phyloP scores from a whole-genome alignment of 2,888 invertebrate species.

The Orthosia incerta region DNA sequence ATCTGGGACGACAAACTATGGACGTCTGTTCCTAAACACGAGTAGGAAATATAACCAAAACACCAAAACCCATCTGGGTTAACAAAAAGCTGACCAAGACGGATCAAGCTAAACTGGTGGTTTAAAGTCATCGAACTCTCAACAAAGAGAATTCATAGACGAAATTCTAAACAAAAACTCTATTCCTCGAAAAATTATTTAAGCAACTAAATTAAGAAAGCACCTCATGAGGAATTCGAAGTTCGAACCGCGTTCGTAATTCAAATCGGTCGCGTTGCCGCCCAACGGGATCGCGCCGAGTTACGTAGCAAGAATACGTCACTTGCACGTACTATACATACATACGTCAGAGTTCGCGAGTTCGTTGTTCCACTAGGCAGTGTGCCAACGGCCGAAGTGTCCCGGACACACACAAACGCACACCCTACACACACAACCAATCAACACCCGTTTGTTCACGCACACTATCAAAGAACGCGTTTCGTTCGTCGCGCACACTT shows the following conservation, averaged over 20 bases:
- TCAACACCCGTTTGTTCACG: slow-evolving; percentile 68
- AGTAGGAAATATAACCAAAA: slow-evolving; percentile 57
- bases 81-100: slow-evolving; percentile 44
- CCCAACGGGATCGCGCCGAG: slow-evolving; percentile 77
- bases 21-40: slow-evolving; percentile 69
- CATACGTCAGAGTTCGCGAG: slow-evolving; percentile 84
- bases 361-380: slow-evolving; percentile 90
- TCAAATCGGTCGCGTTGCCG: slow-evolving; percentile 73
- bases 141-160: slow-evolving; percentile 75
- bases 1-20: slow-evolving; percentile 64
- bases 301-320: slow-evolving; percentile 79
- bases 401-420: slow-evolving; percentile 74
- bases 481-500: slow-evolving; percentile 70
- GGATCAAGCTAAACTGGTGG: slow-evolving; percentile 66
- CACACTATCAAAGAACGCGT: slow-evolving; percentile 68
- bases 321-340: slow-evolving; percentile 77
- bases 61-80: slow-evolving; percentile 54
- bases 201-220: slow-evolving; percentile 62
- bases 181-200: slow-evolving; percentile 58
- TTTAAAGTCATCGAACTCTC: slow-evolving; percentile 73
- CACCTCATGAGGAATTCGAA: slow-evolving; percentile 29
- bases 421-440: slow-evolving; percentile 65
- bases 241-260: slow-evolving; percentile 54
- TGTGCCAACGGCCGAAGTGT: slow-evolving; percentile 87
- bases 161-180: slow-evolving; percentile 65